A percentile compares a stretch with the other conserved stretches of the same genome.
Conservation (phyloP, 1,140 invertebrate species). For the Lutraria rhynchaena region DNA sequence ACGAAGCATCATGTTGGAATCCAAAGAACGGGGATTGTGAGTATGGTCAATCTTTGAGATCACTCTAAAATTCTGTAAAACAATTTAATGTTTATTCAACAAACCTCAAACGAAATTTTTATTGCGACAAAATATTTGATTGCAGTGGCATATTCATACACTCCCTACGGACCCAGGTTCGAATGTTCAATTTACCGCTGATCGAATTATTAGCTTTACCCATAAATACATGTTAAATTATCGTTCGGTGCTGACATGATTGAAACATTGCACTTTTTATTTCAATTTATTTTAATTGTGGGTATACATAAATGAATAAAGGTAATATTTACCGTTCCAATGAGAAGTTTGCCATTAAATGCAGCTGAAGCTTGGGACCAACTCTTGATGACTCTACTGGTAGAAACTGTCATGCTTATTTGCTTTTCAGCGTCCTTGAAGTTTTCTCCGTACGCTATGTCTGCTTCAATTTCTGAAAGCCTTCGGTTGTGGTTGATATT, state of each 20-base stretch:
- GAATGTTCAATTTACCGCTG: background rate
- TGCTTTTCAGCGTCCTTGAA: slow-evolving; percentile 55
- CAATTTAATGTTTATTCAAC: slow-evolving; percentile 51
- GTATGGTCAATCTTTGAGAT: too few relatives aligned
- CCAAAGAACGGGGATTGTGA: slow-evolving; percentile 55
- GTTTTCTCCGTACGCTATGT: too few relatives aligned
- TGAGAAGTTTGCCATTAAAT: too few relatives aligned
- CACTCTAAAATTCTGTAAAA: too few relatives aligned
- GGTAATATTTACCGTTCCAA: too few relatives aligned
- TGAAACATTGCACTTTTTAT: too few relatives aligned
- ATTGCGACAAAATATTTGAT: background rate
- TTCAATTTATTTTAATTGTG: background rate
- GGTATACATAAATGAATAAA: background rate
- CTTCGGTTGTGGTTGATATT: too few relatives aligned
- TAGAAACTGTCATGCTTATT: slow-evolving; percentile 40
- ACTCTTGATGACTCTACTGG: too few relatives aligned
- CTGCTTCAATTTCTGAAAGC: too few relatives aligned
- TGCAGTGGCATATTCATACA: background rate
- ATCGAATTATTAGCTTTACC: background rate
- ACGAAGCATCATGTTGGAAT: too few relatives aligned
- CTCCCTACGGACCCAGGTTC: background rate
- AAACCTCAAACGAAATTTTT: slow-evolving; percentile 44
- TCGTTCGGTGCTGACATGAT: too few relatives aligned
- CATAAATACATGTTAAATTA: background rate
- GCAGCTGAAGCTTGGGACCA: slow-evolving; percentile 8